These are phyloP conservation scores for Pocillopora meandrina DNA, from an alignment of 92 coral and sea anemone genomes.

Conservation along the genomic window DNA sequence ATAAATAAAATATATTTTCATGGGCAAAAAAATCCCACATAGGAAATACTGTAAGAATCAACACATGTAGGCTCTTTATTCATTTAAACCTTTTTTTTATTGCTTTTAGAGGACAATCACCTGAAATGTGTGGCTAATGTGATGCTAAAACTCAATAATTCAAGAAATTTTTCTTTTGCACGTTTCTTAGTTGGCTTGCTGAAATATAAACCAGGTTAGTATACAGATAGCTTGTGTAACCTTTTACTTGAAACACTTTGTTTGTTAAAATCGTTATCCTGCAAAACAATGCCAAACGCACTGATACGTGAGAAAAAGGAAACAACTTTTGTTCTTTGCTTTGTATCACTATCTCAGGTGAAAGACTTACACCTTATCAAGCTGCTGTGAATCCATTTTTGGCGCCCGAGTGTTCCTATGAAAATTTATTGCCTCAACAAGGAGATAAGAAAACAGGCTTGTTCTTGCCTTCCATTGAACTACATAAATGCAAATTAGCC, in stretches of 20 bases:
- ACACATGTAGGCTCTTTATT: no score
- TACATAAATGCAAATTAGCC: no score
- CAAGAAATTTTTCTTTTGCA: constrained; percentile 75
- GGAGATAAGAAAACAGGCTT: constrained; percentile 45
- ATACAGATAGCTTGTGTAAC: neutral
- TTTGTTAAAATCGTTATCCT: no score
- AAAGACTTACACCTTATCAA: constrained; percentile 67
- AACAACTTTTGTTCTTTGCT: neutral
- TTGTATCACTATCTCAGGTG: constrained; percentile 27
- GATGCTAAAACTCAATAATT: constrained; percentile 74
- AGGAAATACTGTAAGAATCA: no score
- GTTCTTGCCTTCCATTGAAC: neutral
- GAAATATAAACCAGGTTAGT: constrained; percentile 85
- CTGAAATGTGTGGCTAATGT: constrained; percentile 36
- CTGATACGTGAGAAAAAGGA: no score
- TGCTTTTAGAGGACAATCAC: constrained; percentile 21
- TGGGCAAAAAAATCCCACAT: no score
- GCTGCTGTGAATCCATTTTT: constrained; percentile 78
- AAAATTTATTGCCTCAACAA: constrained; percentile 36
- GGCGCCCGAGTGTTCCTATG: constrained; percentile 61
- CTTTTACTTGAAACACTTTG: no score
- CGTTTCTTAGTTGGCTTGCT: constrained; percentile 81
- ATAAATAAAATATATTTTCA: no score
- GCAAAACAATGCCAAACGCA: no score
- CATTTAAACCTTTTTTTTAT: neutral